Base-by-base conservation (phyloP, 2,797 vertebrate genomes). In the Poecilia gillii region DNA sequence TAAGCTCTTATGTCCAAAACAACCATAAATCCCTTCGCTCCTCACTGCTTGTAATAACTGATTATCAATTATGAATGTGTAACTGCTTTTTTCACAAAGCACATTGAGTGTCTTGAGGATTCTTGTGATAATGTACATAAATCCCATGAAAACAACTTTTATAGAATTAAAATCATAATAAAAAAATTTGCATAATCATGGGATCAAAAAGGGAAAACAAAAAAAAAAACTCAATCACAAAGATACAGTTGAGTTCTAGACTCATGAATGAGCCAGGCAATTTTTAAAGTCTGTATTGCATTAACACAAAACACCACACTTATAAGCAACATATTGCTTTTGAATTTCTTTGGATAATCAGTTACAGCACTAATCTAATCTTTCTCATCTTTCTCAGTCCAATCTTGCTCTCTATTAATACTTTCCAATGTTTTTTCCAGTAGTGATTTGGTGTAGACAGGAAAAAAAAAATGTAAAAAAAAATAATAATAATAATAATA, bases 1-100 rank as follows among this genome's bases (percentile, higher is more conserved):
- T 41, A 57, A 72, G 46, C 33, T 36, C 11, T 81, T 64, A 72
- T 64, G 53, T 31, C 46, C 70, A 81, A 55, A 77, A 76, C 46
- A 81, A 51, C 55, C 75, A 23, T 62, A 72, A 76, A 76, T 71
- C 43, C 66, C 41, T 20, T 47, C 18, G 13, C 62, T 28, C 12
- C 70, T 33, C 23, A 18, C 45, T 39, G n/a, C 43, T 36, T 76
- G 33, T 76, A 72, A 53, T 72, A 62, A 31, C 33, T 80, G 55
- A 72, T 81, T 49, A 75, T 47, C 64, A 75, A 7, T 70, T 47
- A 36, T 71, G 41, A 70, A 70, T 71, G 55, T 75, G 13, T 62
- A 72, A 64, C 68, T 43, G 45, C 33, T 41, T 43, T 59, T n/a
- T 6, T 76, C 46, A 51, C 45, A 4, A 28, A 70, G 33, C 36